These are phyloP conservation scores for Leptonema lineaticorne DNA, from an alignment of 1,140 invertebrate species.

Conservation along the genomic window DNA sequence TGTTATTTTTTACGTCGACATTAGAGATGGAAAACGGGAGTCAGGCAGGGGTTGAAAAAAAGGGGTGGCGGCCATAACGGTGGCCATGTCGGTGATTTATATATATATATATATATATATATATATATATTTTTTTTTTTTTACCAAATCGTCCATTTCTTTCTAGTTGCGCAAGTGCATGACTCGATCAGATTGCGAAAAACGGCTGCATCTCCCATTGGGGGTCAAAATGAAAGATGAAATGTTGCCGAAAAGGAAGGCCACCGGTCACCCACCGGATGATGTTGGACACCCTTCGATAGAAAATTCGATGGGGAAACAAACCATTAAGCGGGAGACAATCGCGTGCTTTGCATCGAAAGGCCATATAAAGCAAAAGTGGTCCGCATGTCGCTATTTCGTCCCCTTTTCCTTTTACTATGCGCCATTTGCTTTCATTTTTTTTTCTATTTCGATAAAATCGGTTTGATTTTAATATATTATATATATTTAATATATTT, in stretches of 20 bases:
- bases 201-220: not conserved
- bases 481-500: too few relatives aligned
- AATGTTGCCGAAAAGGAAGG: constrained; percentile 9
- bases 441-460: too few relatives aligned
- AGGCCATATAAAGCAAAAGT: not conserved
- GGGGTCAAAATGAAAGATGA: constrained; percentile 4
- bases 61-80: not conserved
- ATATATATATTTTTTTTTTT: too few relatives aligned
- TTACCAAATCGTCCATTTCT: too few relatives aligned
- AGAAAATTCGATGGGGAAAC: not conserved
- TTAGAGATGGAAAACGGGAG: not conserved
- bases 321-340: not conserved
- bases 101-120: too few relatives aligned
- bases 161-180: not conserved
- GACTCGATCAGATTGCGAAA: constrained; percentile 3
- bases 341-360: constrained; percentile 7
- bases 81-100: constrained; percentile 5
- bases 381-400: too few relatives aligned
- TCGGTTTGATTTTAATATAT: too few relatives aligned
- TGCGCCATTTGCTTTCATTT: too few relatives aligned
- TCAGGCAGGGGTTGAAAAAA: not conserved
- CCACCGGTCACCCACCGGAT: not conserved
- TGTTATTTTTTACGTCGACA: constrained; percentile 6
- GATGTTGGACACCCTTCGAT: not conserved
- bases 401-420: too few relatives aligned